A percentile compares a stretch with the other conserved stretches of the same genome.
phyloP scores from a whole-genome alignment of 2,888 invertebrate species.

The Ceraclea dissimilis region DNA sequence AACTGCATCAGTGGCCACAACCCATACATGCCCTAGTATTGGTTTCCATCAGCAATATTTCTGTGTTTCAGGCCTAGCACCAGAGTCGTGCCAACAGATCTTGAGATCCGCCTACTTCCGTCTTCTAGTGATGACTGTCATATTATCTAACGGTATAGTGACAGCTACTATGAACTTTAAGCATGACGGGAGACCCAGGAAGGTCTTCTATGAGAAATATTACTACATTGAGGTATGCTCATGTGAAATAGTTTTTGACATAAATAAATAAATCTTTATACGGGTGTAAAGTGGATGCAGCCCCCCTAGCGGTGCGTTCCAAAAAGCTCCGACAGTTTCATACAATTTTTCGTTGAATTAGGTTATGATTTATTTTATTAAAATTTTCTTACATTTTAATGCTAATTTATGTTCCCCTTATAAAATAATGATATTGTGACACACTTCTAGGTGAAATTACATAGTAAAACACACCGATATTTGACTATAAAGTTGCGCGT shows the following conservation, averaged over 20 bases:
- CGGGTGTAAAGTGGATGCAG: neutral
- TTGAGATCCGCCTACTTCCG: slow-evolving; percentile 89
- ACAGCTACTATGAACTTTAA: slow-evolving; percentile 94
- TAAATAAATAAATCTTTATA: neutral
- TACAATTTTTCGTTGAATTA: no score
- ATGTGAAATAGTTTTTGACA: neutral
- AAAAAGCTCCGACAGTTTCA: no score
- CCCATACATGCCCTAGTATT: no score
- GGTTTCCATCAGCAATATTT: no score
- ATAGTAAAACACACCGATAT: no score
- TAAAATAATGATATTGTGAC: neutral
- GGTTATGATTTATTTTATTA: no score
- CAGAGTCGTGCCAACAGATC: slow-evolving; percentile 76
- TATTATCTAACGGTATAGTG: slow-evolving; percentile 90
- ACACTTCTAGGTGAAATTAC: neutral
- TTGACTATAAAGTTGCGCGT: no score
- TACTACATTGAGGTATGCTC: slow-evolving; percentile 76
- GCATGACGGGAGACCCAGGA: slow-evolving; percentile 77
- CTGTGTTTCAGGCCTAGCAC: slow-evolving; percentile 49
- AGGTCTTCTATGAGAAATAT: slow-evolving; percentile 81
- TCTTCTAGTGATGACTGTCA: slow-evolving; percentile 86
- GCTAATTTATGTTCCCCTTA: no score
- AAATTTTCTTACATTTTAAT: no score
- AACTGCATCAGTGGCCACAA: no score
- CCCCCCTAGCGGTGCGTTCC: no score